phyloP scores from a whole-genome alignment of 2,888 invertebrate genomes.

The Thereva unica region DNA sequence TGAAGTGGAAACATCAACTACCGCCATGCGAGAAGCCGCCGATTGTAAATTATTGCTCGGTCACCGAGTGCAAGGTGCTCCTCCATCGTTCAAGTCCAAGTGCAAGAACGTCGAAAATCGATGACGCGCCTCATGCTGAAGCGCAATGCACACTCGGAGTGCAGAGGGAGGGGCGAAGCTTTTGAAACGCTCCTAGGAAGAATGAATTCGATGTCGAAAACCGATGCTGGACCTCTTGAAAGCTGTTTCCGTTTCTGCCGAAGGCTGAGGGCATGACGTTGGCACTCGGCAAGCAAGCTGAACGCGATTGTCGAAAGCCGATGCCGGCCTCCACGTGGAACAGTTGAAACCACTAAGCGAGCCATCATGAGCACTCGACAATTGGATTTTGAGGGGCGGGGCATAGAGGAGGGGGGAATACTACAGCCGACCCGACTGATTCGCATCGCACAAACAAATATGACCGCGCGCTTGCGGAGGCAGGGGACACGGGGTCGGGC shows the following conservation, averaged over 20 bases:
- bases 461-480: too few species aligned
- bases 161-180: background rate
- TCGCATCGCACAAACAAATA: too few species aligned
- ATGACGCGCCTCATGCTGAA: background rate
- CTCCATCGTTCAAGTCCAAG: slow-evolving; percentile 29
- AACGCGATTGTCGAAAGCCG: slow-evolving; percentile 13
- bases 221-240: slow-evolving; percentile 16
- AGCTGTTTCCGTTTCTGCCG: background rate
- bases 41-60: slow-evolving; percentile 3
- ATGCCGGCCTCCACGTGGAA: slow-evolving; percentile 16
- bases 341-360: background rate
- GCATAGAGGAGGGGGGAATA: too few species aligned
- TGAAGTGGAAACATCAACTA: background rate
- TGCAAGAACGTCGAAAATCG: slow-evolving; percentile 8
- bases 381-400: too few species aligned
- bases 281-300: slow-evolving; percentile 14
- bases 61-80: slow-evolving; percentile 14
- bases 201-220: slow-evolving; percentile 16
- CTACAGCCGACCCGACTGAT: too few species aligned
- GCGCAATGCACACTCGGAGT: background rate
- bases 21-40: background rate
- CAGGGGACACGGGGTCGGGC: background rate
- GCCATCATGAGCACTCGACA: too few species aligned
- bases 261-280: background rate
- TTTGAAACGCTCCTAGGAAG: too few species aligned